Base-by-base conservation (phyloP, 2,888 invertebrate genomes). In the Ochropleura plecta region DNA sequence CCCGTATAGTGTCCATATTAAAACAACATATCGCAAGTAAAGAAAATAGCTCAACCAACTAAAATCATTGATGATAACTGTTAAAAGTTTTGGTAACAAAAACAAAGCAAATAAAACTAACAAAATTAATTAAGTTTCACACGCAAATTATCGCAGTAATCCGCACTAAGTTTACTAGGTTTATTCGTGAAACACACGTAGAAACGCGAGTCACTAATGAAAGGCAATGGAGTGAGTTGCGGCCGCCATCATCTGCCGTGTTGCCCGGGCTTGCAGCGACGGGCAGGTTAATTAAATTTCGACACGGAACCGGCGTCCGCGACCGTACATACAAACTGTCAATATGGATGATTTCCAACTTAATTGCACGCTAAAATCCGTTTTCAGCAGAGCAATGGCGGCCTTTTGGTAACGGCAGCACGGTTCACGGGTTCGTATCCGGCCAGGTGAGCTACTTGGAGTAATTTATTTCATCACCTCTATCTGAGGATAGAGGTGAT, bases 261-360 rank as follows among this genome's bases (percentile, higher is more conserved):
- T 88, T 87, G 83, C 84, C 71, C 76, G 67, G 88, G 88, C 88
- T 87, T 87, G 88, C 79, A 81, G 85, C 79, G 16, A 67, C 76
- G 76, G 77, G 73, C 80, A 65, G 90, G 92, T 91, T 94, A 93
- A 94, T 93, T 93, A 92, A 92, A 94, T 93, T 92, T 90, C 90
- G 90, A 90, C 91, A 91, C 89, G 88, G 85, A 89, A 87, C 88
- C 85, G 78, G 83, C 87, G 78, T 75, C 78, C 76, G 57, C 79
- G 72, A 40, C 70, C 51, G 46, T 70, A 69, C 48, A 71, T 44
- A 73, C 60, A 62, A 73, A 78, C 73, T 69, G 77, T 85, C 76
- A 79, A 76, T 82, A 79, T 66, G 65, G 59, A 79, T 76, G 78
- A 86, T 77, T 72, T 66, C 59, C 66, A 70, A 78, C 76, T 70